Percentiles rank a stretch among this genome's conserved stretches.
Conservation (phyloP, 2,113 vertebrate genomes). For the Podarcis cretensis region DNA sequence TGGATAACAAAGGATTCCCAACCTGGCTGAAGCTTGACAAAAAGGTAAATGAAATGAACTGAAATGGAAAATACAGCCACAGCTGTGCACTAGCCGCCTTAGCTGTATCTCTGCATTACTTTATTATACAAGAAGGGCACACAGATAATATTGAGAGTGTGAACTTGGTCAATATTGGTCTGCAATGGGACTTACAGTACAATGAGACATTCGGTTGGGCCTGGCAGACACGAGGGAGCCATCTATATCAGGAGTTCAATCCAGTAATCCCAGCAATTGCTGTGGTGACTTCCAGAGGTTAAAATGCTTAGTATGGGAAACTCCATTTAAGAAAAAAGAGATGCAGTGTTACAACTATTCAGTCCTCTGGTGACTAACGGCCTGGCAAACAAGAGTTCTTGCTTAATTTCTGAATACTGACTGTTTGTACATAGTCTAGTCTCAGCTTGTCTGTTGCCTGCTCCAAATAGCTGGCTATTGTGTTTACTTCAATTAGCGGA, state of each 20-base stretch:
- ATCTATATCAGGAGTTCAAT: neutral
- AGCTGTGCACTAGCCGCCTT: neutral
- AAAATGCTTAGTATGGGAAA: neutral
- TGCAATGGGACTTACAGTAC: neutral
- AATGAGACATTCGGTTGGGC: neutral
- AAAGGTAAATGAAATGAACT: constrained; percentile 81
- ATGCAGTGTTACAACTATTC: neutral
- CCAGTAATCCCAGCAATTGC: neutral
- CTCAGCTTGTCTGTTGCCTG: neutral
- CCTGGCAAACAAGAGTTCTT: neutral
- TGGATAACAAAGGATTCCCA: constrained; percentile 89
- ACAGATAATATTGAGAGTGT: neutral
- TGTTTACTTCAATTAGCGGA: neutral
- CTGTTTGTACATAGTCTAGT: constrained; percentile 1
- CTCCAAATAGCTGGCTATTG: neutral
- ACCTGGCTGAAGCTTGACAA: constrained; percentile 98
- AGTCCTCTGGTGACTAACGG: neutral
- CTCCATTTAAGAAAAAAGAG: neutral
- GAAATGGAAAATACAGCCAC: neutral
- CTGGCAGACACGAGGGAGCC: neutral
- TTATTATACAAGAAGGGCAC: neutral
- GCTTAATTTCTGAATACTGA: neutral
- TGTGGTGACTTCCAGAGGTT: neutral
- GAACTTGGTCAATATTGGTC: neutral
- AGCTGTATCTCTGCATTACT: neutral